Percentiles rank a stretch among this genome's conserved stretches.
phyloP scores from a whole-genome alignment of 2,888 invertebrate genomes.

The Acanthosepion esculentum region DNA sequence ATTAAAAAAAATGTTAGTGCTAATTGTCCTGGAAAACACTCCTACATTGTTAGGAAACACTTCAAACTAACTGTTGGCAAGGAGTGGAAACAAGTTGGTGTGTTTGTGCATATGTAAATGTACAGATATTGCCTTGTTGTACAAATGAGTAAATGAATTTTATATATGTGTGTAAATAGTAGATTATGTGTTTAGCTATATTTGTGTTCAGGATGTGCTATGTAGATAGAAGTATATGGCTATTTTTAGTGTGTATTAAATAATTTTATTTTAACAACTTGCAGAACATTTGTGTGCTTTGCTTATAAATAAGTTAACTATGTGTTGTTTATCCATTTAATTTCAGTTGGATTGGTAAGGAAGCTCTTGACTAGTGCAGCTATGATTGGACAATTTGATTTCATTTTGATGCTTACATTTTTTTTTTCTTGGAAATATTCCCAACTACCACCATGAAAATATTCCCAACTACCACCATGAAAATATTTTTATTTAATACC shows the following conservation, averaged over 20 bases:
- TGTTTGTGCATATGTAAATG: neutral
- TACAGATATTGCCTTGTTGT: neutral
- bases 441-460: neutral
- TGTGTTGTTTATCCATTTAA: neutral
- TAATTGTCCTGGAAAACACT: neutral
- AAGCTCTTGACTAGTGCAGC: neutral
- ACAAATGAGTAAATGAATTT: neutral
- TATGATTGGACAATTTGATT: neutral
- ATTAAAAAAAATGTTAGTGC: neutral
- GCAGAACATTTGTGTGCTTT: neutral
- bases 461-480: neutral
- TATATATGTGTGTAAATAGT: neutral
- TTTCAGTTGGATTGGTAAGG: neutral
- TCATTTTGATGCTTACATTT: neutral
- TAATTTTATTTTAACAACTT: neutral
- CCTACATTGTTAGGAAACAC: slow-evolving; percentile 9
- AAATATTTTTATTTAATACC: neutral
- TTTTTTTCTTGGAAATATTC: neutral
- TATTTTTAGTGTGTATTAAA: neutral
- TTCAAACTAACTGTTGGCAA: neutral
- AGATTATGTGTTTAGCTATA: neutral
- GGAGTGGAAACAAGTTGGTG: neutral
- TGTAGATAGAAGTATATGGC: neutral
- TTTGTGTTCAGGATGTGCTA: neutral
- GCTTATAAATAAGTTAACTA: neutral